Conservation (phyloP, 2,113 vertebrate species). For the Collichthys lucidus region DNA sequence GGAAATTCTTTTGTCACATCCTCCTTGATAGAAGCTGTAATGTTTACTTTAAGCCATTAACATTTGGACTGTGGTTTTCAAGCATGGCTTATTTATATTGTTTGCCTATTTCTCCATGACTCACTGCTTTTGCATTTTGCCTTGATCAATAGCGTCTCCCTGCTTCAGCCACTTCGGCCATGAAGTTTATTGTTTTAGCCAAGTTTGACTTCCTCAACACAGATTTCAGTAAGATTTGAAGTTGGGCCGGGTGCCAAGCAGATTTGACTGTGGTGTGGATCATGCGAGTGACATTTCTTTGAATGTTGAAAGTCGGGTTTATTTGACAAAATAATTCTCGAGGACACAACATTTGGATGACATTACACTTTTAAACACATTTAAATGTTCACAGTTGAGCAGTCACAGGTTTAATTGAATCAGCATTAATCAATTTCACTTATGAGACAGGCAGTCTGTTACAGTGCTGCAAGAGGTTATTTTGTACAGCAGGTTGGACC, state of each 20-base stretch:
- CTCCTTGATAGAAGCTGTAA: not conserved
- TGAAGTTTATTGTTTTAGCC: not conserved
- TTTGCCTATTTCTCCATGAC: not conserved
- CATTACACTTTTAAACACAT: not conserved
- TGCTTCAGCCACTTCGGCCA: not conserved
- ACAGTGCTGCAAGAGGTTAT: not conserved
- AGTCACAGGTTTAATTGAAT: not conserved
- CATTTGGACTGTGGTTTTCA: slow-evolving; percentile 6
- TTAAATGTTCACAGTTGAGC: not conserved
- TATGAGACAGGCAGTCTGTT: not conserved
- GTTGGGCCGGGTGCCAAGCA: not conserved
- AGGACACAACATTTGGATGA: not conserved
- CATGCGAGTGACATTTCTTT: not conserved
- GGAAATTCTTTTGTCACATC: not conserved
- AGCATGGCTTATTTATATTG: not conserved
- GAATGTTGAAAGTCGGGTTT: not conserved
- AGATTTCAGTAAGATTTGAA: not conserved
- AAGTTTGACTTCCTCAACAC: not conserved
- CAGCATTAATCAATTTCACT: not conserved
- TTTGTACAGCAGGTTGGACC: too few species aligned
- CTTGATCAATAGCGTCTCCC: not conserved
- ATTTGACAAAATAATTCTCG: not conserved
- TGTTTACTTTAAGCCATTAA: slow-evolving; percentile 1
- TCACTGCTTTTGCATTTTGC: not conserved
- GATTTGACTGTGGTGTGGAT: too few species aligned